Conservation (phyloP, 2,888 invertebrate genomes). For the Creontiades dilutus region DNA sequence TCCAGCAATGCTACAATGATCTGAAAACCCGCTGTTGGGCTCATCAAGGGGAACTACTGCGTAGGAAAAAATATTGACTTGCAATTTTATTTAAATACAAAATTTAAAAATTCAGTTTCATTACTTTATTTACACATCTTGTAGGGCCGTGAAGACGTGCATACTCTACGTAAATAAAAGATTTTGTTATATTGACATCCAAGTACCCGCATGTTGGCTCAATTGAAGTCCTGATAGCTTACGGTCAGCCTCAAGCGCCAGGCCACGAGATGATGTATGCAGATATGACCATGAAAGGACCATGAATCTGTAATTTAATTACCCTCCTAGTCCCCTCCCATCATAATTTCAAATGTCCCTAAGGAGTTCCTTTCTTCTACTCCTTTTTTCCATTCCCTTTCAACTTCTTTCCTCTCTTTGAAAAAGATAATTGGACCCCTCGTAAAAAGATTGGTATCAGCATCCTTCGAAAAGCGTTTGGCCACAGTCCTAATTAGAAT, state of each 20-base stretch:
- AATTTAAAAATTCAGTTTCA: no score
- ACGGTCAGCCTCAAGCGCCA: conserved; percentile 30
- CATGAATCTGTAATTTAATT: conserved; percentile 69
- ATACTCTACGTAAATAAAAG: no score
- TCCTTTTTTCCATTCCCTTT: conserved; percentile 55
- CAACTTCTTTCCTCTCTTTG: conserved; percentile 53
- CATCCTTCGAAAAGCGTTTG: conserved; percentile 64
- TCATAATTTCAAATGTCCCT: conserved; percentile 68
- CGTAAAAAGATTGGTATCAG: conserved; percentile 71
- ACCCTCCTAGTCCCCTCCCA: conserved; percentile 51
- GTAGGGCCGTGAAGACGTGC: no score
- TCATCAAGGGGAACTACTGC: no score
- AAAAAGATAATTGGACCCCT: conserved; percentile 71
- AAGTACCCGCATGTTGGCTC: conserved; percentile 16
- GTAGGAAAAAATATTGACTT: no score
- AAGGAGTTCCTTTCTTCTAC: conserved; percentile 46
- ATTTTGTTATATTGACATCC: not conserved
- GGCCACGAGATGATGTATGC: conserved; percentile 9
- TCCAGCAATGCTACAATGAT: no score
- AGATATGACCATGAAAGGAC: conserved; percentile 38
- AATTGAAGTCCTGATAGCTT: not conserved
- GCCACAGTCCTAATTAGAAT: conserved; percentile 70
- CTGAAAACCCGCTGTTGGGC: no score
- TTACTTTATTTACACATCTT: no score
- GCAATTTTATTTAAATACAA: no score